phyloP scores from a whole-genome alignment of 2,113 vertebrate species.

The Helogale parvula region DNA sequence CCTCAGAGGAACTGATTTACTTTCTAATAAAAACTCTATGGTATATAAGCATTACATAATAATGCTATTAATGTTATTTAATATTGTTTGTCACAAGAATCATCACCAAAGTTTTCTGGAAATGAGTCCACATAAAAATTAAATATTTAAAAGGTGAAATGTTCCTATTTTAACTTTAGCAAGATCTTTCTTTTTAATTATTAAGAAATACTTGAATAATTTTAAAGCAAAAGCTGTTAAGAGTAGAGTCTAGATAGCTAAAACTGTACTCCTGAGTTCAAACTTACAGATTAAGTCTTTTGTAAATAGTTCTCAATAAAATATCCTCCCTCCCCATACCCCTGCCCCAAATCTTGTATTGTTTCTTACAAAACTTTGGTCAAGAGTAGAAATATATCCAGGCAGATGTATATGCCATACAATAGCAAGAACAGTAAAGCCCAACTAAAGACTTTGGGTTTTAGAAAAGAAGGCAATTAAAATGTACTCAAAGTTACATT shows the following conservation, averaged over 20 bases:
- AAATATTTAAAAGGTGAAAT: slow-evolving; percentile 74
- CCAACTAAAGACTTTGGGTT: slow-evolving; percentile 86
- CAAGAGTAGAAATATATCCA: slow-evolving; percentile 86
- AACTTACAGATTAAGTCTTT: slow-evolving; percentile 82
- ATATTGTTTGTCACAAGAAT: slow-evolving; percentile 68
- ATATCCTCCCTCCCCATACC: slow-evolving; percentile 77
- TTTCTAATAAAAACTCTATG: slow-evolving; percentile 66
- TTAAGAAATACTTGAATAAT: slow-evolving; percentile 73
- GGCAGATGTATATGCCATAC: slow-evolving; percentile 84
- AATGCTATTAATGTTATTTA: slow-evolving; percentile 69
- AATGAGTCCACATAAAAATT: slow-evolving; percentile 59
- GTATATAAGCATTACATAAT: slow-evolving; percentile 71
- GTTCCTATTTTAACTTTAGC: slow-evolving; percentile 66
- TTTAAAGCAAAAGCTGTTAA: slow-evolving; percentile 63
- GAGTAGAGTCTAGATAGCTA: slow-evolving; percentile 74
- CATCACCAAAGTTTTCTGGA: slow-evolving; percentile 71
- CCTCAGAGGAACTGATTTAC: slow-evolving; percentile 62
- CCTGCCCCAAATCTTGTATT: slow-evolving; percentile 76
- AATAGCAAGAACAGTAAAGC: slow-evolving; percentile 85
- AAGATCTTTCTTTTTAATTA: slow-evolving; percentile 48
- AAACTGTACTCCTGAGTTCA: slow-evolving; percentile 85
- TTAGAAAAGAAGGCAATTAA: slow-evolving; percentile 90
- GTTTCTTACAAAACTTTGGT: slow-evolving; percentile 86
- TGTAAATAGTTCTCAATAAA: slow-evolving; percentile 81
- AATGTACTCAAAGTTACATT: slow-evolving; percentile 89